These are phyloP conservation scores for Marronus borbonicus DNA, from an alignment of 2,888 invertebrate genomes.

Conservation along the genomic window DNA sequence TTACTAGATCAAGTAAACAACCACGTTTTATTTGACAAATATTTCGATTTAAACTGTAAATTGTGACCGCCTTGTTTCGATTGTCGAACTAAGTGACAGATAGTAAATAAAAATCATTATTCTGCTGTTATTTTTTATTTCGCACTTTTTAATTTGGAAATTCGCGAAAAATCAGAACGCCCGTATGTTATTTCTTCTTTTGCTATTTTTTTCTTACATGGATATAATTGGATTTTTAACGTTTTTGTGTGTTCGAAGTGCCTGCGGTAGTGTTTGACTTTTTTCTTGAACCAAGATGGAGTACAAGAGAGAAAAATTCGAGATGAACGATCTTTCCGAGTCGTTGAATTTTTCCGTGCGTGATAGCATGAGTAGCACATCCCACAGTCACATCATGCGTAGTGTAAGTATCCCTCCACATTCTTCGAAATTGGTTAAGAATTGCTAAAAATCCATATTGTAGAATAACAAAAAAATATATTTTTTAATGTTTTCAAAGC, in stretches of 20 bases:
- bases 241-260: neutral
- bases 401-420: conserved; percentile 55
- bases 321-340: conserved; percentile 64
- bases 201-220: neutral
- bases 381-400: conserved; percentile 57
- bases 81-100: no score
- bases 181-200: neutral
- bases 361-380: conserved; percentile 55
- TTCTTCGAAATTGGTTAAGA: neutral
- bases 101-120: no score
- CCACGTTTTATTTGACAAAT: conserved; percentile 5
- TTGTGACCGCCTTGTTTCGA: neutral
- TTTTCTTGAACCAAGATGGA: conserved; percentile 15
- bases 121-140: no score
- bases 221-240: neutral
- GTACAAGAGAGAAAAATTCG: conserved; percentile 29
- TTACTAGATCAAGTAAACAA: conserved; percentile 2
- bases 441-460: no score
- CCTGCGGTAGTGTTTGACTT: neutral
- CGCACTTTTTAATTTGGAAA: no score
- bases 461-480: no score
- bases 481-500: no score
- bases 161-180: no score
- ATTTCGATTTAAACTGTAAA: neutral
- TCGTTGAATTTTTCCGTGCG: conserved; percentile 62